Evolutionary conservation across 1,140 invertebrate genomes (phyloP).

Genomic region (Paralvinella palmiformis): DNA sequence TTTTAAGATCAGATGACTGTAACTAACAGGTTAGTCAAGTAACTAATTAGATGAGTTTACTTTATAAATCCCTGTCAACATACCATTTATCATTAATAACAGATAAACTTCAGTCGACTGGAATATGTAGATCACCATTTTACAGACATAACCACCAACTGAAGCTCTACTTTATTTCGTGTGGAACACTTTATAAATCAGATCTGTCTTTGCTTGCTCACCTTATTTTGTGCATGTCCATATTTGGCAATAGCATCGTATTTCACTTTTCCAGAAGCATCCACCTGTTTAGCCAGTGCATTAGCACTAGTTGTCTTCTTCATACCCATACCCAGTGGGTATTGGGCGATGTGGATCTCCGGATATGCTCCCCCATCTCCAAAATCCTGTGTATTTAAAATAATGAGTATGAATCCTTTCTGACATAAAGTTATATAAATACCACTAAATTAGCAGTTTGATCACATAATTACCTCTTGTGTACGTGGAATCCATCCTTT

Average conservation of each 20-base stretch:
- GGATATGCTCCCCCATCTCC: constrained; percentile 97
- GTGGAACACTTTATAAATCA: neutral
- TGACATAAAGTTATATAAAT: constrained; percentile 3
- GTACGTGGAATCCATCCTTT: constrained; percentile 88
- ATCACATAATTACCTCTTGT: constrained; percentile 65
- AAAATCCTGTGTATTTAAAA: constrained; percentile 66
- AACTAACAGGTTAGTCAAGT: too few relatives aligned
- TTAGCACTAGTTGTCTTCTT: constrained; percentile 61
- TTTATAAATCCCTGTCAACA: too few relatives aligned
- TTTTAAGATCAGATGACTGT: too few relatives aligned
- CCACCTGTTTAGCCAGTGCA: constrained; percentile 87
- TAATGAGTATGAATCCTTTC: too few relatives aligned
- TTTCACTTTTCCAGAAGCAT: constrained; percentile 83
- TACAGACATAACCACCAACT: too few relatives aligned
- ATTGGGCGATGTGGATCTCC: constrained; percentile 95
- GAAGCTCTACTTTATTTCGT: too few relatives aligned
- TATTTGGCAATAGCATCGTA: constrained; percentile 93
- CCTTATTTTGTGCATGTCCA: constrained; percentile 93
- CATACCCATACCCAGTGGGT: constrained; percentile 78
- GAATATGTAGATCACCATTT: too few relatives aligned
- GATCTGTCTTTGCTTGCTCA: neutral
- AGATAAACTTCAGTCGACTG: too few relatives aligned
- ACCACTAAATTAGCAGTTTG: constrained; percentile 22
- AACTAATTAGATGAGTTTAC: too few relatives aligned
- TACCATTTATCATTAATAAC: too few relatives aligned